Evolutionary conservation across 2,113 vertebrate species (phyloP).

Genomic region (Glaucidium brasilianum): DNA sequence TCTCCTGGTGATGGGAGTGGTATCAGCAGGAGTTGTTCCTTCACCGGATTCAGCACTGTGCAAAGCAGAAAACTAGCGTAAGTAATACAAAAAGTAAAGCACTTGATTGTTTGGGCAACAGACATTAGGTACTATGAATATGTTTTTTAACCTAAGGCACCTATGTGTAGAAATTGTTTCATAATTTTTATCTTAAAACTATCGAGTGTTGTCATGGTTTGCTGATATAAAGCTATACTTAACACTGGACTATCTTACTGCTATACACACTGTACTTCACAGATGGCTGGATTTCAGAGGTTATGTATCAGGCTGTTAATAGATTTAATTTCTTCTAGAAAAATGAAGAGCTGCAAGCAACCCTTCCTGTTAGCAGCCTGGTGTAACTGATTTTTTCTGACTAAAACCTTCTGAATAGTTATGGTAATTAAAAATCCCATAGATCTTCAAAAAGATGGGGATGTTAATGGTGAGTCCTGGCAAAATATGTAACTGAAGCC

Average conservation of each 20-base stretch:
- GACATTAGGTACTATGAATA: neutral
- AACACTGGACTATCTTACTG: neutral
- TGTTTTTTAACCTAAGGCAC: neutral
- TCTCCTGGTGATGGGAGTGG: constrained; percentile 70
- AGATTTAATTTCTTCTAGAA: neutral
- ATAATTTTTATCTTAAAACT: neutral
- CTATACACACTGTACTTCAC: neutral
- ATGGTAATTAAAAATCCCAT: neutral
- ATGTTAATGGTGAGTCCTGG: neutral
- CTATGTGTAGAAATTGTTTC: neutral
- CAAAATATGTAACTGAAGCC: neutral
- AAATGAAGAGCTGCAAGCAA: neutral
- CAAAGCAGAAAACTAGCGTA: constrained; percentile 74
- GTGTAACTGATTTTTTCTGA: neutral
- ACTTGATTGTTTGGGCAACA: neutral
- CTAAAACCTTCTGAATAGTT: neutral
- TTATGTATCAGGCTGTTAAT: neutral
- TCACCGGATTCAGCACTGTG: constrained; percentile 75
- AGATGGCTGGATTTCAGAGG: neutral
- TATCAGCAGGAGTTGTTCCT: constrained; percentile 80
- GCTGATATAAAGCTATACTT: neutral
- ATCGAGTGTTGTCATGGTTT: neutral
- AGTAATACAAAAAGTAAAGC: constrained; percentile 36
- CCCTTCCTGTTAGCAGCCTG: neutral
- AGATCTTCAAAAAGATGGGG: neutral